These are phyloP conservation scores for Drosophila hydei DNA, from an alignment of 1,140 invertebrate genomes.

Conservation along the genomic window DNA sequence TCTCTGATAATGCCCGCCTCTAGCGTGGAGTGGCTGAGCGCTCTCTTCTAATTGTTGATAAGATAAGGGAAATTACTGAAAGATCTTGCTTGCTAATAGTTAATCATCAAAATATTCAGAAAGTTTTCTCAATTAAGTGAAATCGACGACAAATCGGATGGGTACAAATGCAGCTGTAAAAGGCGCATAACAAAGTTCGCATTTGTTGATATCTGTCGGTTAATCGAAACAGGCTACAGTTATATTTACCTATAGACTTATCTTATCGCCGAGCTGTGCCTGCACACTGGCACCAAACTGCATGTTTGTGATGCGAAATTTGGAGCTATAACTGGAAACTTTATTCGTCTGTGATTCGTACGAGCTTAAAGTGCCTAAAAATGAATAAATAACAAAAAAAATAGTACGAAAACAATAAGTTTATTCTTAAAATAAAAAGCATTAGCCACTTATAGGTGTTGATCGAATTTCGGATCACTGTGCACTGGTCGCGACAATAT, in stretches of 20 bases:
- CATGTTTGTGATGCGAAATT: neutral
- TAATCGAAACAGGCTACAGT: slow-evolving; percentile 57
- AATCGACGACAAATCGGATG: neutral
- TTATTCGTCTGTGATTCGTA: no score
- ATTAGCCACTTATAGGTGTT: no score
- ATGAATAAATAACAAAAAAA: no score
- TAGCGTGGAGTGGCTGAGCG: slow-evolving; percentile 1
- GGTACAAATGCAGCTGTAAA: slow-evolving; percentile 58
- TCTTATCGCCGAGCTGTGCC: slow-evolving; percentile 54
- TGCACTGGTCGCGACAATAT: slow-evolving; percentile 9
- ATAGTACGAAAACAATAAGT: no score
- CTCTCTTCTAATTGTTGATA: slow-evolving; percentile 15
- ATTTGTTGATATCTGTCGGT: slow-evolving; percentile 37
- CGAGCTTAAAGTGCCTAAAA: no score
- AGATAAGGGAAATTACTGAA: slow-evolving; percentile 6
- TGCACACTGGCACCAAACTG: slow-evolving; percentile 49
- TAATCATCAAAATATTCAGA: slow-evolving; percentile 16
- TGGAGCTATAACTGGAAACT: neutral
- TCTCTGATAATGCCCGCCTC: slow-evolving; percentile 41
- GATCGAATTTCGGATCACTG: slow-evolving; percentile 8
- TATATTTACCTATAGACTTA: slow-evolving; percentile 42
- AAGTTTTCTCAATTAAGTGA: no score
- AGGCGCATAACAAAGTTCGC: slow-evolving; percentile 13
- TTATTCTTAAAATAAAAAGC: no score
- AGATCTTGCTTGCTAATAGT: slow-evolving; percentile 19